Percentiles rank a stretch among this genome's conserved stretches.
These are phyloP conservation scores for Irena cyanogastra DNA, from an alignment of 2,113 vertebrate genomes.

Conservation along the genomic window DNA sequence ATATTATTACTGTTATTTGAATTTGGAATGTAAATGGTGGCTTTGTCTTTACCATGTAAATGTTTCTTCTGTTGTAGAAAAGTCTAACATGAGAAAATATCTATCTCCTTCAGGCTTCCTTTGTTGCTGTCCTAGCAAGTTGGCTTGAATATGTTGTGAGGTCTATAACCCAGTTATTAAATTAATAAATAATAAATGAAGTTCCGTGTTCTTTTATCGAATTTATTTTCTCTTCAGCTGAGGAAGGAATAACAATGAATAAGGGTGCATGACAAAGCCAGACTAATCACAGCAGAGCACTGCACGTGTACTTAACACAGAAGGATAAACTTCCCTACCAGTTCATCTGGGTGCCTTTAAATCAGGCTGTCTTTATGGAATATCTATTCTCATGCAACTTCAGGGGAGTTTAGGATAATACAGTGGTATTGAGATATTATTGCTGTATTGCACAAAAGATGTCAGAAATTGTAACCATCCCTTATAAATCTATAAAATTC, in stretches of 20 bases:
- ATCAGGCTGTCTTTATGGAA: not conserved
- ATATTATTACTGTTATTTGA: slow-evolving; percentile 47
- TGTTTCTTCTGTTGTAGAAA: not conserved
- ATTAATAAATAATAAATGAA: not conserved
- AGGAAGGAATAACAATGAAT: not conserved
- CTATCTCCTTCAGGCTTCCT: not conserved
- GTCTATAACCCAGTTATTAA: not conserved
- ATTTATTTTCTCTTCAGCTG: not conserved
- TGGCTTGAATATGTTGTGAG: not conserved
- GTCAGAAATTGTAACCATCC: not conserved
- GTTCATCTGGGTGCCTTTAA: not conserved
- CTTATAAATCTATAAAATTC: not conserved
- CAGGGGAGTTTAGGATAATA: not conserved
- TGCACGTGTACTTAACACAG: not conserved
- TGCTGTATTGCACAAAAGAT: not conserved
- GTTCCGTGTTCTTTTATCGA: not conserved
- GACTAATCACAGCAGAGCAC: not conserved
- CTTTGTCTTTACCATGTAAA: slow-evolving; percentile 35
- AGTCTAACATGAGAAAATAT: not conserved
- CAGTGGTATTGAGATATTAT: not conserved
- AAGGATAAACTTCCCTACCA: not conserved
- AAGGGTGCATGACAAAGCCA: not conserved
- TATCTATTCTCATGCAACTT: not conserved
- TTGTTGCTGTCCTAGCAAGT: not conserved
- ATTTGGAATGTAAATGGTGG: slow-evolving; percentile 22